Base-by-base conservation (phyloP, 2,888 invertebrate genomes). In the Neoaliturus tenellus region DNA sequence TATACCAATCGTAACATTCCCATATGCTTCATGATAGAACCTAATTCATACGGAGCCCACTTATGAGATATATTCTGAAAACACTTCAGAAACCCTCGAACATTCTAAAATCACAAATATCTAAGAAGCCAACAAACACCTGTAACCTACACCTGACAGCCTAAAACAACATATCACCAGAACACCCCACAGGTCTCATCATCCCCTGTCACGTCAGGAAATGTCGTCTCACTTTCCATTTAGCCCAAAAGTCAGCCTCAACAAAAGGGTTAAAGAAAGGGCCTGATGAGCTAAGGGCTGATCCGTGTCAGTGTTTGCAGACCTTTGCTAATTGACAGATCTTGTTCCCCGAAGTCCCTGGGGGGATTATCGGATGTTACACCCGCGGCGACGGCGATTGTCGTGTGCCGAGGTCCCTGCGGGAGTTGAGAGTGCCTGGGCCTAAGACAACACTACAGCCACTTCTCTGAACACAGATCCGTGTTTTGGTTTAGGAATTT, bases 301-400 rank as follows among this genome's bases (percentile, higher is more conserved):
- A 62, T 62, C 62, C 31, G 12, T 31, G 62, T 62, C 28, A 62
- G 62, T 62, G 62, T 62, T 62, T 62, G 31, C 62, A 62, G 5
- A 25, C 28, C 62, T 62, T 28, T 28, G 12, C 62, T 62, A 62
- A 62, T 62, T 62, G 62, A 62, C 62, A 62, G 62, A 62, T 62
- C 62, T 62, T 62, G 51, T 51, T 31, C 28, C 17, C 62, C 14
- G 31, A 62, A 28, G 55, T 55, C 62, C 31, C 25, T 17, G 62
- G 62, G 62, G 55, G 62, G 62, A 25, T 62, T 31, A 31, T 28
- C 62, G 1, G 31, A 28, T 28, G 1, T 23, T 8, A 8, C 23
- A 2, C 55, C 55, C 2, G 55, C 23, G 28, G 31, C 14, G 55
- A 2, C 8, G 1, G 31, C 62, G 62, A 62, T 62, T 62, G 62